Base-by-base conservation (phyloP, 2,797 vertebrate genomes). In the Okamejei kenojei region DNA sequence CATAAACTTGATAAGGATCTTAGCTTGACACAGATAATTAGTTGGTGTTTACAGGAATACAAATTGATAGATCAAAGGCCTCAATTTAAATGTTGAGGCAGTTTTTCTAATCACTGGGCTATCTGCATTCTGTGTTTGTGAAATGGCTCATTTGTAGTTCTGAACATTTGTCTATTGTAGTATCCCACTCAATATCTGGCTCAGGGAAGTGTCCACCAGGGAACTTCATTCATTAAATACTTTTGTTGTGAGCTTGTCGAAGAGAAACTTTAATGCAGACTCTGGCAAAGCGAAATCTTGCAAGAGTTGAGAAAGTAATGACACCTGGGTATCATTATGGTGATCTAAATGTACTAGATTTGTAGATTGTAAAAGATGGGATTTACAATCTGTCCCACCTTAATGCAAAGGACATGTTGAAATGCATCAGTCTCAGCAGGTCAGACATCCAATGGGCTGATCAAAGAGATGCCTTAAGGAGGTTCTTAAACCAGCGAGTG, bases 11-110 rank as follows among this genome's bases (percentile, higher is more conserved):
- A 98, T 97, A 97, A 97, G 95, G 96, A 97, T 98, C 97, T 97
- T 95, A 94, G 94, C 94, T 96, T 96, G 97, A 97, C 96, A 96
- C 96, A 96, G 96, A 96, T 97, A 98, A 98, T 98, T 98, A 98
- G 97, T 95, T 96, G 95, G 96, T 97, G 96, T 98, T 98, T 98
- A 97, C 96, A 95, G 95, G 96, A 96, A 96, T 96, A 96, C 94
- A 94, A 96, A 94, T 95, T 93, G 95, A 95, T 95, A 94, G 96
- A 97, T 98, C 97, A 98, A 97, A 97, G 96, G 93, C 94, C 95
- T 0, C 79, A 93, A 94, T 94, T 96, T 94, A 54, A 76, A n/a
- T 92, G 10, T 92, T 73, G 90, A 54, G 90, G 90, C 71, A n/a
- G 90, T 13, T 92, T 76, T 92, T 73, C 90, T 38, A 92, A 74